Percentiles rank a stretch among this genome's conserved stretches.
These are phyloP conservation scores for Periparus ater DNA, from an alignment of 2,797 vertebrate genomes.

Conservation along the genomic window DNA sequence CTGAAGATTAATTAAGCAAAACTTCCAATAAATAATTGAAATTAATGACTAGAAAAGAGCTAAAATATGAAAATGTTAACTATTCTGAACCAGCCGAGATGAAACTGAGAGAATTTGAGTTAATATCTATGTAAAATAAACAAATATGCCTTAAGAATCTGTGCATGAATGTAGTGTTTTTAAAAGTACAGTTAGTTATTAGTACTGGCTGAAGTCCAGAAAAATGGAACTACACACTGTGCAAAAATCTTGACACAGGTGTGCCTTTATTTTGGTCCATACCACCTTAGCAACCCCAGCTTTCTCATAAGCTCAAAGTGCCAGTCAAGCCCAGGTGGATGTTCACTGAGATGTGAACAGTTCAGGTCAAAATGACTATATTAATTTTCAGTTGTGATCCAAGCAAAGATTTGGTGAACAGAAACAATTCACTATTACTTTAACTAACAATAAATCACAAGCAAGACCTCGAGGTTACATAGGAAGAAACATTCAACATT, in stretches of 20 bases:
- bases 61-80: background rate
- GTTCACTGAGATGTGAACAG: background rate
- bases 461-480: background rate
- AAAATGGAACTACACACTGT: background rate
- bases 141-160: background rate
- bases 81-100: background rate
- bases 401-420: background rate
- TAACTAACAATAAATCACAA: background rate
- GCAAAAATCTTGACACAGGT: background rate
- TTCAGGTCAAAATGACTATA: background rate
- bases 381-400: background rate
- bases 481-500: background rate
- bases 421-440: background rate
- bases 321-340: background rate
- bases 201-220: background rate
- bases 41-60: background rate
- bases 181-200: background rate
- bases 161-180: background rate
- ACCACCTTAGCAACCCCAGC: background rate
- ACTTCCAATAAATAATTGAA: background rate
- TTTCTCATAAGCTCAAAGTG: background rate
- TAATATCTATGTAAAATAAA: background rate
- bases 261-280: background rate
- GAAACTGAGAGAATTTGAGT: background rate
- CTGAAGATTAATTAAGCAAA: background rate